Conservation (phyloP, 2,797 vertebrate species). For the Setipinna tenuifilis region DNA sequence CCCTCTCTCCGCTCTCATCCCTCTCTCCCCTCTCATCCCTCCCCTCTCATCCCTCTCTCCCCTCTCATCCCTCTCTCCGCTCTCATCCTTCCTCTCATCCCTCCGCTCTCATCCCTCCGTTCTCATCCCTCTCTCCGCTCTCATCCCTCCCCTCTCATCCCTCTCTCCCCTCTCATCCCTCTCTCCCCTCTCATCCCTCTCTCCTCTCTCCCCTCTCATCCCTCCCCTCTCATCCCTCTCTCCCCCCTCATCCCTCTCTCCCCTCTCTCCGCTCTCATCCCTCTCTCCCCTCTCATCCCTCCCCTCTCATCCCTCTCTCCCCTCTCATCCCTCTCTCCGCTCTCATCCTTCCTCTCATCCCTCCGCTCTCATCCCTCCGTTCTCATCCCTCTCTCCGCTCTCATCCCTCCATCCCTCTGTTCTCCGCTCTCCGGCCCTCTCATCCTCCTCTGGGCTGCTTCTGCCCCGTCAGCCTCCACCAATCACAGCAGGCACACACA, state of each 20-base stretch:
- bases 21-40: too few species aligned
- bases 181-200: neutral
- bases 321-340: neutral
- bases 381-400: neutral
- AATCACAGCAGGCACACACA: conserved; percentile 21
- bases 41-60: neutral
- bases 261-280: too few species aligned
- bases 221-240: neutral
- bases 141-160: neutral
- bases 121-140: neutral
- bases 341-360: neutral
- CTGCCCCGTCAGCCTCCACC: conserved; percentile 48
- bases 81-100: neutral
- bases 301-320: neutral
- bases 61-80: neutral
- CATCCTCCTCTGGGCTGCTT: conserved; percentile 47
- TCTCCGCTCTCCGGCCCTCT: neutral
- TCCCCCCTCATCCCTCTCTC: too few species aligned
- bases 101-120: too few species aligned
- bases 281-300: too few species aligned
- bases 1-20: too few species aligned
- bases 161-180: too few species aligned
- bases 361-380: too few species aligned
- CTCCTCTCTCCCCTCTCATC: too few species aligned
- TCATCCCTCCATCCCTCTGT: neutral